phyloP scores from a whole-genome alignment of 2,113 vertebrate species.

The Corythaixoides concolor region DNA sequence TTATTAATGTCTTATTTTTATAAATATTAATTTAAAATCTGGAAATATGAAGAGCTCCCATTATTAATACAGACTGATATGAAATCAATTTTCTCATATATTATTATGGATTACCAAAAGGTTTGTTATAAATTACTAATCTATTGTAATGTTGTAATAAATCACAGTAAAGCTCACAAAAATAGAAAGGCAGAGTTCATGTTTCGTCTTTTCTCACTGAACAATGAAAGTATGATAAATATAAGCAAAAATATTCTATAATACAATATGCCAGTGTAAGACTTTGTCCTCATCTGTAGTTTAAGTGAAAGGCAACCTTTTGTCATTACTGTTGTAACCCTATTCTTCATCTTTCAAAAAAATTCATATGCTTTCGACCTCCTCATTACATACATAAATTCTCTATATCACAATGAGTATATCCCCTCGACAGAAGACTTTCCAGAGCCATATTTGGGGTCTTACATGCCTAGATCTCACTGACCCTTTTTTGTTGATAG shows the following conservation, averaged over 20 bases:
- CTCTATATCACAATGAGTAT: not conserved
- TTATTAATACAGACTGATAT: not conserved
- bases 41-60: not conserved
- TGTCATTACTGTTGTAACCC: not conserved
- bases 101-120: not conserved
- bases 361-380: not conserved
- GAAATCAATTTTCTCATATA: not conserved
- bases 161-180: not conserved
- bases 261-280: not conserved
- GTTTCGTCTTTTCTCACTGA: not conserved
- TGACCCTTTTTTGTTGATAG: not conserved
- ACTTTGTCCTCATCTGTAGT: not conserved
- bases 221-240: not conserved
- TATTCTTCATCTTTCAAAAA: not conserved
- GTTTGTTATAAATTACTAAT: not conserved
- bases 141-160: not conserved
- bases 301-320: not conserved
- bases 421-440: not conserved
- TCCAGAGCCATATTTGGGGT: not conserved
- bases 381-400: not conserved
- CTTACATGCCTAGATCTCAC: not conserved
- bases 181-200: not conserved
- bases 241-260: not conserved
- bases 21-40: not conserved
- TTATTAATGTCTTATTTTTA: not conserved